Conservation (phyloP, 1,140 invertebrate genomes). For the Nephila pilipes region DNA sequence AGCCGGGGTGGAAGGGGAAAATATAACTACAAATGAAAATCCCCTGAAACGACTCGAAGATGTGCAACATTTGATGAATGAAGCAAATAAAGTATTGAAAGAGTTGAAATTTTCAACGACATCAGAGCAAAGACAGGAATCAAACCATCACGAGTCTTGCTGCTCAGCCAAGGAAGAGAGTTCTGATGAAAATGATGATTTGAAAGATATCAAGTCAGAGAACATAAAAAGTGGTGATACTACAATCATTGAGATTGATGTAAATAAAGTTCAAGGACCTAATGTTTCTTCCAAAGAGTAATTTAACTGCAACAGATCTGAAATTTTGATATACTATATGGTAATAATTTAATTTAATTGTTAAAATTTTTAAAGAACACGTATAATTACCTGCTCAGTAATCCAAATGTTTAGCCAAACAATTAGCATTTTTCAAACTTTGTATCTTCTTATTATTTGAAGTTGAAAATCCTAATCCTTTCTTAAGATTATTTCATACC, state of each 20-base stretch:
- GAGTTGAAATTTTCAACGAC: not conserved
- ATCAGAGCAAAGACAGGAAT: not conserved
- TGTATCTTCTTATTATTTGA: not conserved
- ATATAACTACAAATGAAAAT: not conserved
- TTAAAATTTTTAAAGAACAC: too few relatives aligned
- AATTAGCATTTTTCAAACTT: not conserved
- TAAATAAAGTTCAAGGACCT: not conserved
- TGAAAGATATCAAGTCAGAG: not conserved
- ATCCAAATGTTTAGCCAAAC: not conserved
- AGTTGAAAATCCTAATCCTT: too few relatives aligned
- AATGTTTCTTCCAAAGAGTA: not conserved
- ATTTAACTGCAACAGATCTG: not conserved
- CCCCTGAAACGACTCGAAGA: not conserved
- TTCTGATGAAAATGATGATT: not conserved
- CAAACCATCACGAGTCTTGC: not conserved
- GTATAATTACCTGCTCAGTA: too few relatives aligned
- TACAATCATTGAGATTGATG: not conserved
- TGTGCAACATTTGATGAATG: conserved; percentile 25
- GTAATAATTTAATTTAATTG: too few relatives aligned
- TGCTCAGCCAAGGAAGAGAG: not conserved
- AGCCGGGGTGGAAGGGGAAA: not conserved
- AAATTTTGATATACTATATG: not conserved
- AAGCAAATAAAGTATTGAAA: conserved; percentile 10
- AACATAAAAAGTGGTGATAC: not conserved
- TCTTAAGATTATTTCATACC: not conserved